These are phyloP conservation scores for Galeruca laticollis DNA, from an alignment of 2,888 invertebrate species.

Conservation along the genomic window DNA sequence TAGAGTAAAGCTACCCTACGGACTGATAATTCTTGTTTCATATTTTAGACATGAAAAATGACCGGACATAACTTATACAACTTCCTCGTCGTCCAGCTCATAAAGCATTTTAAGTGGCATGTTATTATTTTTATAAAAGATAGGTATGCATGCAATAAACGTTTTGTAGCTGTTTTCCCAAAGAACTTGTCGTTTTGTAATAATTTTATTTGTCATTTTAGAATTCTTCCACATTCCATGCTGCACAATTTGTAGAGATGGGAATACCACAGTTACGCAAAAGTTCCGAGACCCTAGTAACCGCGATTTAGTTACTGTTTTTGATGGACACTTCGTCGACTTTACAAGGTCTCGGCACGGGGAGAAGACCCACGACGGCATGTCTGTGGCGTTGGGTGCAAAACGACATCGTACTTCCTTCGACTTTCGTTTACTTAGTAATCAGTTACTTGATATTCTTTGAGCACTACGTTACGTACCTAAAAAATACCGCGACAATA, in stretches of 20 bases:
- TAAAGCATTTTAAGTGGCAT: constrained; percentile 11
- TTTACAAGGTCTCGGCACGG: no score
- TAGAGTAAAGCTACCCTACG: constrained; percentile 12
- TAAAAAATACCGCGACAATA: no score
- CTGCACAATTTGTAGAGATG: not conserved
- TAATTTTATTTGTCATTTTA: not conserved
- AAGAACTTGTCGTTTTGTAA: not conserved
- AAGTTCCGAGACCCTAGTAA: no score
- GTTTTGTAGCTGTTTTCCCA: not conserved
- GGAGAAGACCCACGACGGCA: no score
- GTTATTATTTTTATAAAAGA: constrained; percentile 8
- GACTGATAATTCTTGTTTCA: constrained; percentile 15
- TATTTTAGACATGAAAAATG: constrained; percentile 7
- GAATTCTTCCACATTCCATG: not conserved
- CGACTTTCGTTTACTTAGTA: no score
- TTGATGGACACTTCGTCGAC: no score
- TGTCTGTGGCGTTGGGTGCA: no score
- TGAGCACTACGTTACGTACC: no score
- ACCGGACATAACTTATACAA: not conserved
- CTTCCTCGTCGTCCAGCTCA: constrained; percentile 1
- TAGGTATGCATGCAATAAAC: constrained; percentile 16
- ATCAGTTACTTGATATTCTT: no score
- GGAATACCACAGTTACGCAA: no score
- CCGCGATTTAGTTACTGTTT: no score
- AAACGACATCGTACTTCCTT: no score